Evolutionary conservation across 2,888 invertebrate species (phyloP), one percentile per base, ranked within the genome.

Genomic region (Ornithoptera alexandrae): DNA sequence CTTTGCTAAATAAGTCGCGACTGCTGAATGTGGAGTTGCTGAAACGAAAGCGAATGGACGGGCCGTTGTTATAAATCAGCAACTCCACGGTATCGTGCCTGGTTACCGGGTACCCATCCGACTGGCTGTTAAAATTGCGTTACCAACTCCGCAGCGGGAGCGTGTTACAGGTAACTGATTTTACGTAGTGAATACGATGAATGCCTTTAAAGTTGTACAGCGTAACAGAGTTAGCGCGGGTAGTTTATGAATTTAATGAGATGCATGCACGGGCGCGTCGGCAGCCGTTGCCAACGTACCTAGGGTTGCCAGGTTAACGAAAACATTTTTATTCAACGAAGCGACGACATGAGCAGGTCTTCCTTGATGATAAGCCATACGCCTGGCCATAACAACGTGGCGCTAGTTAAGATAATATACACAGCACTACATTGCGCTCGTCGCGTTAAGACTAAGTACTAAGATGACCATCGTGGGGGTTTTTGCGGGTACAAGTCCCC

Each of bases 221-320:
- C 63, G 50, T 66, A 67, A 67, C 69, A 62, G 62, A 70, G 66
- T 58, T 72, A 62, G 61, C n/a, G 59, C 46, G 46, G 66, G 69
- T 70, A 72, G 68, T 74, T 74, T 72, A 72, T 74, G 74, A 74
- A 73, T 74, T 75, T 74, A 76, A 77, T 76, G 76, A 77, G 75
- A 72, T 74, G 72, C 74, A 75, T 72, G 74, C 73, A 72, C 24
- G 68, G 50, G 64, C 62, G 66, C 71, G 59, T 70, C 71, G 64
- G 4, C 20, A 36, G 36, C 36, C 17, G 36, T 36, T 60, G 15
- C 10, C 17, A 8, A 17, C 39, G 2, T 12, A 46, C 8, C 7
- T 50, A 62, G 6, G 50, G 62, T 24, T n/a, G 56, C 20, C 64
- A 56, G 15, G 36, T 1, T 10, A 22, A 30, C 50, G 10, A 39